Conservation (phyloP, 2,888 invertebrate genomes). For the Mycalesis mineus region DNA sequence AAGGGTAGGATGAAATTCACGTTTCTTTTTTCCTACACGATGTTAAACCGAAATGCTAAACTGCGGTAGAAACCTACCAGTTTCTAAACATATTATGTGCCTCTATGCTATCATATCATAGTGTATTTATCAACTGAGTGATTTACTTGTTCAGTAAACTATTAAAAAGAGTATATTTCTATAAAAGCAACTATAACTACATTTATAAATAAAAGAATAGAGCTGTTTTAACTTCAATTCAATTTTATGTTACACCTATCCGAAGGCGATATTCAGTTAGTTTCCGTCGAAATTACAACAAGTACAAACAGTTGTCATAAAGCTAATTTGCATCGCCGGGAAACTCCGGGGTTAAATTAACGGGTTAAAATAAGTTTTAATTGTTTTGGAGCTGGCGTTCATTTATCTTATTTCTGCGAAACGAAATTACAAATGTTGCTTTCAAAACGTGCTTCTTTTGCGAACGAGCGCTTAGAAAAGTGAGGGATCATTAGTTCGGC, state of each 20-base stretch:
- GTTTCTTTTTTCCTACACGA: too few species aligned
- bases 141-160: too few species aligned
- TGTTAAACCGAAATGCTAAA: too few species aligned
- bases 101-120: too few species aligned
- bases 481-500: conserved; percentile 2
- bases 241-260: background rate
- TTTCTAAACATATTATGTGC: too few species aligned
- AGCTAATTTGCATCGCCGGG: background rate
- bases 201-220: background rate
- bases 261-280: background rate
- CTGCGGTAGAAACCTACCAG: too few species aligned
- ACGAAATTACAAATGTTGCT: conserved; percentile 1
- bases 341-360: background rate
- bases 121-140: too few species aligned
- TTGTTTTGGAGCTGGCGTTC: conserved; percentile 1
- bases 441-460: conserved; percentile 5
- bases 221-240: background rate
- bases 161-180: too few species aligned
- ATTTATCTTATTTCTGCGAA: conserved; percentile 6
- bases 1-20: too few species aligned
- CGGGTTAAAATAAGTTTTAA: conserved; percentile 8
- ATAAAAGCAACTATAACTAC: too few species aligned
- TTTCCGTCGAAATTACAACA: background rate
- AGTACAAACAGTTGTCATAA: background rate
- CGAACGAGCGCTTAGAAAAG: background rate